Evolutionary conservation across 1,140 invertebrate genomes (phyloP).

Genomic region (Holotrichia oblita): DNA sequence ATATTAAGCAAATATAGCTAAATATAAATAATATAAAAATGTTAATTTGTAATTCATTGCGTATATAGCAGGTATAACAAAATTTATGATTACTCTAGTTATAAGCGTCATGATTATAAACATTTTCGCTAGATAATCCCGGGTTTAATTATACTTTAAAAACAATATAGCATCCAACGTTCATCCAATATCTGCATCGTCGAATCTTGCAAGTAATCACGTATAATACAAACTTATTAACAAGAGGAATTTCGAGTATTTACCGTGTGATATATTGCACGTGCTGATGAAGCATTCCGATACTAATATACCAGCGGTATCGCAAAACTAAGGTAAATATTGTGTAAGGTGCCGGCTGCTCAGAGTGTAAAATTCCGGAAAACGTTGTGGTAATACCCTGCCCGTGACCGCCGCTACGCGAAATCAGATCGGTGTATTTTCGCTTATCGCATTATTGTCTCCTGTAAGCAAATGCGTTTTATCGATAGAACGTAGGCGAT

Average conservation of each 20-base stretch:
- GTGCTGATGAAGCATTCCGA: not conserved
- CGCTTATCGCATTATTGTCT: conserved; percentile 28
- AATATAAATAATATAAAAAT: too few relatives aligned
- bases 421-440: not conserved
- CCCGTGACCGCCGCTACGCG: not conserved
- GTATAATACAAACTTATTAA: not conserved
- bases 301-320: not conserved
- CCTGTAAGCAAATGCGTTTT: not conserved
- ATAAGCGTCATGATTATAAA: not conserved
- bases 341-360: not conserved
- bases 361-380: conserved; percentile 4
- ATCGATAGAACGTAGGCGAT: conserved; percentile 22
- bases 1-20: too few relatives aligned
- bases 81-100: not conserved
- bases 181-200: not conserved
- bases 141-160: not conserved
- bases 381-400: not conserved
- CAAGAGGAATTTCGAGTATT: conserved; percentile 21
- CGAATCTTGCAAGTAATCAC: conserved; percentile 5
- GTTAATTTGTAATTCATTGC: too few relatives aligned
- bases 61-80: not conserved
- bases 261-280: not conserved
- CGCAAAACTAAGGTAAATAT: not conserved
- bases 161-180: not conserved
- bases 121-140: conserved; percentile 2